Evolutionary conservation across 2,113 vertebrate genomes (phyloP).

Genomic region (Eulemur macaco): DNA sequence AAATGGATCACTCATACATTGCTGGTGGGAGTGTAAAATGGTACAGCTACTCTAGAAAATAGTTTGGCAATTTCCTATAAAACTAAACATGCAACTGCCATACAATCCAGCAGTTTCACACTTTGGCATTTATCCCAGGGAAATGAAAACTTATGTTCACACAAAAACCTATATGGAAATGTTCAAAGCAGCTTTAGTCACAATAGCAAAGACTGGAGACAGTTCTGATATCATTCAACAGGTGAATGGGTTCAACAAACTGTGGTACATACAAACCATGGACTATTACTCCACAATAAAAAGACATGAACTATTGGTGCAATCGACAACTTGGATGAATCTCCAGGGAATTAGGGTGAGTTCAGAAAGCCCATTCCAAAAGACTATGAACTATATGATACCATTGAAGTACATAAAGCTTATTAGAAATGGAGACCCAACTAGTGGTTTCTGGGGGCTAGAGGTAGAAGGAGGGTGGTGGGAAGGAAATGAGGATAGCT

Average conservation of each 20-base stretch:
- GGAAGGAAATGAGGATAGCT: neutral
- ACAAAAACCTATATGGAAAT: neutral
- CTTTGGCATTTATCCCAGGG: neutral
- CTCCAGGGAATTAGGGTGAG: neutral
- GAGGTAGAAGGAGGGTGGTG: neutral
- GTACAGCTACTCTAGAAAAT: neutral
- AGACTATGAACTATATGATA: neutral
- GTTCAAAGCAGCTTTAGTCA: neutral
- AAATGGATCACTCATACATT: neutral
- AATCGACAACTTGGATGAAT: neutral
- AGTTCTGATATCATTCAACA: neutral
- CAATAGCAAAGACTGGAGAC: neutral
- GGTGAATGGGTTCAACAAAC: neutral
- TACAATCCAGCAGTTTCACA: neutral
- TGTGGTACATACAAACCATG: neutral
- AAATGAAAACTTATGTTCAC: conserved; percentile 21
- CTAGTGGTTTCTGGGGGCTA: neutral
- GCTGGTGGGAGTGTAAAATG: neutral
- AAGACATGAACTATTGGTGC: neutral
- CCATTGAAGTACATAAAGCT: neutral
- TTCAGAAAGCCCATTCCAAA: neutral
- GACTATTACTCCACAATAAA: neutral
- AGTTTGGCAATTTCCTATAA: neutral
- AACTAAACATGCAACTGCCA: neutral
- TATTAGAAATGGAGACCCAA: neutral